A percentile compares a stretch with the other conserved stretches of the same genome.
Evolutionary conservation across 1,140 invertebrate genomes (phyloP).

Genomic region (Cyclargus thomasi): DNA sequence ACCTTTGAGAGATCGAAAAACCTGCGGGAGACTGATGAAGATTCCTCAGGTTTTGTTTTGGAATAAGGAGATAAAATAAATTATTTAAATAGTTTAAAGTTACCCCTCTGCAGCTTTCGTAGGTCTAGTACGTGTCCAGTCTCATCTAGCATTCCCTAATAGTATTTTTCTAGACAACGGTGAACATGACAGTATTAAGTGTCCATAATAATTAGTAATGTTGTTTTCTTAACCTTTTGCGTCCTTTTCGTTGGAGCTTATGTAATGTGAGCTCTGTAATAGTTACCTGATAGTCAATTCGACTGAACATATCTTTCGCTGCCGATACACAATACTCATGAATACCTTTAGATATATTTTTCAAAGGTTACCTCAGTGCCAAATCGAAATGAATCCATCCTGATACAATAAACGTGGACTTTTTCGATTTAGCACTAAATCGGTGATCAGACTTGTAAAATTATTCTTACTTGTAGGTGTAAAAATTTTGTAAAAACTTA

Average conservation of each 20-base stretch:
- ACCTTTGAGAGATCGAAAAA: constrained; percentile 52
- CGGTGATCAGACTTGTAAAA: constrained; percentile 14
- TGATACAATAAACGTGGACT: background rate
- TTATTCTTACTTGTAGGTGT: constrained; percentile 11
- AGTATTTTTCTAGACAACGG: background rate
- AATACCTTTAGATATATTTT: constrained; percentile 45
- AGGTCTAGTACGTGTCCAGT: background rate
- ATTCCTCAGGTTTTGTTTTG: constrained; percentile 21
- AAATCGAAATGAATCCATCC: constrained; percentile 27
- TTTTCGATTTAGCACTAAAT: background rate
- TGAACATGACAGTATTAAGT: background rate
- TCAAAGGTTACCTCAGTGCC: constrained; percentile 45
- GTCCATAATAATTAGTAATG: background rate
- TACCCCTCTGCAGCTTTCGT: background rate
- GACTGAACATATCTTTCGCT: constrained; percentile 27
- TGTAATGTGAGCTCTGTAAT: background rate
- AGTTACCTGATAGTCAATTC: background rate
- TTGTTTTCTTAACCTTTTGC: background rate
- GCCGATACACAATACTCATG: constrained; percentile 43
- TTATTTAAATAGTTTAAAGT: background rate
- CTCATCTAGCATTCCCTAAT: background rate
- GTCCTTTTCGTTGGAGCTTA: background rate
- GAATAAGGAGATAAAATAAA: constrained; percentile 7
- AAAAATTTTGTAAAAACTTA: constrained; percentile 11
- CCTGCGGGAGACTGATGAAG: constrained; percentile 19